phyloP scores from a whole-genome alignment of 2,797 vertebrate species.

The Antennarius maculatus region DNA sequence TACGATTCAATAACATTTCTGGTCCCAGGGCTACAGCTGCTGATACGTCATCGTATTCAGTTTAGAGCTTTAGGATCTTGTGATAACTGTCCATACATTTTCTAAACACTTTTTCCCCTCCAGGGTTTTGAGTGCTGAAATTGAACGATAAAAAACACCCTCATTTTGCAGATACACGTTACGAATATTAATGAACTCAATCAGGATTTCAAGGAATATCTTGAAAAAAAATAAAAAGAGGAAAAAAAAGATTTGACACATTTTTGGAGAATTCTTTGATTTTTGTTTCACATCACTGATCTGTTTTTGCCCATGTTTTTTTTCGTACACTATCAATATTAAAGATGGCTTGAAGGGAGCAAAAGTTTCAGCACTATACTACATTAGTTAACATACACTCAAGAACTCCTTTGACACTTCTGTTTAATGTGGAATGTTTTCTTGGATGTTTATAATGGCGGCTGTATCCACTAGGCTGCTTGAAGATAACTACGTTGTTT shows the following conservation, averaged over 20 bases:
- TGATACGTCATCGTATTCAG: conserved; percentile 5
- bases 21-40: conserved; percentile 6
- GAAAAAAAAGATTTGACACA: not conserved
- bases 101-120: not conserved
- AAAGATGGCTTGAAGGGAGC: conserved; percentile 25
- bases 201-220: not conserved
- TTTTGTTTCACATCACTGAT: not conserved
- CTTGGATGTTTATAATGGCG: conserved; percentile 35
- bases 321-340: conserved; percentile 23
- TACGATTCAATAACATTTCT: conserved; percentile 17
- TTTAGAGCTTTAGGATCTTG: conserved; percentile 1
- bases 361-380: conserved; percentile 14
- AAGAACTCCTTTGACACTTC: conserved; percentile 32
- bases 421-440: conserved; percentile 45
- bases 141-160: not conserved
- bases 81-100: conserved; percentile 21
- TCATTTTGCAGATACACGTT: not conserved
- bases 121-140: not conserved
- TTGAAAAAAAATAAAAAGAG: not conserved
- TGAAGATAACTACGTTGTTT: conserved; percentile 40
- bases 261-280: conserved; percentile 1
- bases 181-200: conserved; percentile 6
- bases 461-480: conserved; percentile 24
- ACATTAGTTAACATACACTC: conserved; percentile 22
- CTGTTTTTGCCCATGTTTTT: too few species aligned